Evolutionary conservation across 2,888 invertebrate genomes (phyloP).

Genomic region (Automeris io): DNA sequence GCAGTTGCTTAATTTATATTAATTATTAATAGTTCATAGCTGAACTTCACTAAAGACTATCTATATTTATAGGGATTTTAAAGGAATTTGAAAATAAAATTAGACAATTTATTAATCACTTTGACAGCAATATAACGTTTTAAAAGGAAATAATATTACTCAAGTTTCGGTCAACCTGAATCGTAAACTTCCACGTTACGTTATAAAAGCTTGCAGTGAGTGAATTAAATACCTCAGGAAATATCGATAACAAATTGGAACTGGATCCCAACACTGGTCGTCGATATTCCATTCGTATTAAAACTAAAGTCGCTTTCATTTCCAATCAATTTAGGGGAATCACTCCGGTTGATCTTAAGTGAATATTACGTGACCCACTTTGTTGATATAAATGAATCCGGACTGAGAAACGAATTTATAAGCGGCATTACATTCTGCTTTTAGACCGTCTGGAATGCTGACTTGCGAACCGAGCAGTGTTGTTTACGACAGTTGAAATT

Average conservation of each 20-base stretch:
- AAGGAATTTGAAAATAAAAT: no score
- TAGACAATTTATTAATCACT: no score
- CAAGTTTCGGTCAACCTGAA: no score
- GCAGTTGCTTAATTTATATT: no score
- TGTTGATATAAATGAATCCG: slow-evolving; percentile 30
- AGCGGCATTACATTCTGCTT: slow-evolving; percentile 10
- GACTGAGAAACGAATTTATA: slow-evolving; percentile 16
- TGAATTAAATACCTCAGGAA: slow-evolving; percentile 4
- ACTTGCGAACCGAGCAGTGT: background rate
- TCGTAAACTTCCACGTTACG: background rate
- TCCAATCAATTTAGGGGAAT: slow-evolving; percentile 35
- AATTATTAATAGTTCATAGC: no score
- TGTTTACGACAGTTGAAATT: background rate
- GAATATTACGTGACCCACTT: slow-evolving; percentile 33
- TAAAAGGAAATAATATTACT: no score
- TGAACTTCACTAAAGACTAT: no score
- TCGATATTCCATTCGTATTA: slow-evolving; percentile 19
- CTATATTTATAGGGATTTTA: no score
- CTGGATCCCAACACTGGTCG: slow-evolving; percentile 17
- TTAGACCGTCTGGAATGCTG: slow-evolving; percentile 6
- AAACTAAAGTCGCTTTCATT: slow-evolving; percentile 42
- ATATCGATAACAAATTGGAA: slow-evolving; percentile 16
- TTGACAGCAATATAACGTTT: no score
- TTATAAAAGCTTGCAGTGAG: background rate
- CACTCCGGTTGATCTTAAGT: slow-evolving; percentile 23